phyloP scores from a whole-genome alignment of 2,113 vertebrate species.

The Chrysemys picta region DNA sequence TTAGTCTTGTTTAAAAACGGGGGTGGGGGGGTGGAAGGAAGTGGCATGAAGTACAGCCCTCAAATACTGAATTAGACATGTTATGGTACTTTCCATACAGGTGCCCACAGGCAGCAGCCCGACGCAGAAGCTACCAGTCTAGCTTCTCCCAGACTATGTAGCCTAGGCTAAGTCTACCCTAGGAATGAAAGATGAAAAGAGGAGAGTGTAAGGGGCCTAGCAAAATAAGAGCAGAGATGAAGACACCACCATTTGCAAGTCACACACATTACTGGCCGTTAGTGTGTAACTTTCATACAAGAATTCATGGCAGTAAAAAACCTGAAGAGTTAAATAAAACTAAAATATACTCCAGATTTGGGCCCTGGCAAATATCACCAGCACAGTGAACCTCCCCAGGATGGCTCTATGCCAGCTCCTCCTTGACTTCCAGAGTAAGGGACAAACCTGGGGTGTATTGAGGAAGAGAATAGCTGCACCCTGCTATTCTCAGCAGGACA shows the following conservation, averaged over 20 bases:
- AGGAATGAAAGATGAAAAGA: neutral
- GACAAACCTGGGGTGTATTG: neutral
- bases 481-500: neutral
- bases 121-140: neutral
- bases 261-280: neutral
- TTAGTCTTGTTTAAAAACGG: neutral
- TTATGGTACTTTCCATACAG: neutral
- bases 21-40: neutral
- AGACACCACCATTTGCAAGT: neutral
- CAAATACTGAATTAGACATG: neutral
- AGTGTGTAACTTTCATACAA: neutral
- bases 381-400: conserved; percentile 11
- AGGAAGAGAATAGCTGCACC: neutral
- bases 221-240: neutral
- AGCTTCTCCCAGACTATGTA: neutral
- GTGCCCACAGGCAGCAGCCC: neutral
- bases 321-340: conserved; percentile 55
- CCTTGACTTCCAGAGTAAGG: neutral
- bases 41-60: neutral
- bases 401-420: conserved; percentile 20
- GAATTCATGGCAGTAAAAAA: conserved; percentile 12
- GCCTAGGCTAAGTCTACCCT: neutral
- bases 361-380: neutral
- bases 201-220: neutral
- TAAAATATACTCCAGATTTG: conserved; percentile 19